Evolutionary conservation across 1,140 invertebrate species (phyloP), one percentile per base, ranked within the genome.

Genomic region (Sycophaga agraensis): DNA sequence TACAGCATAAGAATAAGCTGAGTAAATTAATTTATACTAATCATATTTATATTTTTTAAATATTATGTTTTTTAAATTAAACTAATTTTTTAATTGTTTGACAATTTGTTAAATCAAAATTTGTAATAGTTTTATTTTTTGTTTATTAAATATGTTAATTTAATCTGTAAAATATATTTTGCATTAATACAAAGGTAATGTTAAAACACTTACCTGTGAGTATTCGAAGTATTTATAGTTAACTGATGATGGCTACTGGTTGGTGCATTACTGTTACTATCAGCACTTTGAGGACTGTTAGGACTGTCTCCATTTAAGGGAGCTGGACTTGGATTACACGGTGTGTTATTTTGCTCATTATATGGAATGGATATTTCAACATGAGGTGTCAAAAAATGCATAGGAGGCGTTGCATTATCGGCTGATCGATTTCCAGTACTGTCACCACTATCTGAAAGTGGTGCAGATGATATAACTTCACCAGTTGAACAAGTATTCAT

Each of bases 321-420:
- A 12, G 69, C 70, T 40, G 76, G 77, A 67, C 77, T 81, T 26
- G 69, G 61, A 66, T 80, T 79, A 5, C 70, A 69, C 68, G 64
- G 65, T 63, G 66, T 66, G 16, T 14, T 53, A 0, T 31, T 58
- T 66, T 79, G 77, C 46, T 78, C 82, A 56, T 84, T 76, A 73
- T 92, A 91, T 57, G 89, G 86, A 85, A 92, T 91, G 34, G 91
- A 92, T 79, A 94, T 93, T 82, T 94, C 91, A 21, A 94, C 91
- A 68, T 94, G 91, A 12, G 91, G 91, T 34, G 91, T 92, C 17
- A 93, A 82, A 75, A 93, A 94, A 77, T 94, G 91, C 89, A 93
- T 93, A 0, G 91, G 91, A 1, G 91, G 90, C 40, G 91, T 92
- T 12, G 88, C 89, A 74, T 92, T 92, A 69, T 92, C 90, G 16